Conservation (phyloP, 2,113 vertebrate genomes). For the Suricata suricatta region DNA sequence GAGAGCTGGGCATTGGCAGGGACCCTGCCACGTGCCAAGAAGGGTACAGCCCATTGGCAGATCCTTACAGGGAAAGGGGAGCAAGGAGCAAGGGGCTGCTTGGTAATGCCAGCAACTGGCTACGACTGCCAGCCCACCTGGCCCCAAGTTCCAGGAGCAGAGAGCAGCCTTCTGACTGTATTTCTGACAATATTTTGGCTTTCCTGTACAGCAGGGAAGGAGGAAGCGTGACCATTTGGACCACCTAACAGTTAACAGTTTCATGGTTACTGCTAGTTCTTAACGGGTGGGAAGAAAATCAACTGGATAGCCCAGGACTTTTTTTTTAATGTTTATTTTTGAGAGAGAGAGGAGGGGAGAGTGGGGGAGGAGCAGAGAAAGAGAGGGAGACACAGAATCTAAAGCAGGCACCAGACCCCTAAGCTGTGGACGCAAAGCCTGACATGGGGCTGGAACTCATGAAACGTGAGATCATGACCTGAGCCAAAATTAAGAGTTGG, state of each 20-base stretch:
- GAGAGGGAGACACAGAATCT: no score
- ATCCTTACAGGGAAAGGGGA: background rate
- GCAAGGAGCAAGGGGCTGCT: background rate
- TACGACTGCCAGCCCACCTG: background rate
- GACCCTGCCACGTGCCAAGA: background rate
- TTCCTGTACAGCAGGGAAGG: background rate
- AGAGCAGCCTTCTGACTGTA: background rate
- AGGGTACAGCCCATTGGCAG: fast-evolving
- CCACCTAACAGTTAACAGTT: background rate
- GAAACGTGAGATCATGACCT: no score
- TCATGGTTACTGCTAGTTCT: background rate
- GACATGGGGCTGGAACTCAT: no score
- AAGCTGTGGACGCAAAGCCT: no score
- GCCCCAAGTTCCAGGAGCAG: background rate
- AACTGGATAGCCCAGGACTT: background rate
- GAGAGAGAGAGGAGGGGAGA: no score
- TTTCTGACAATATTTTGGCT: background rate
- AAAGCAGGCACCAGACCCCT: no score
- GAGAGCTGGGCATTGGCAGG: background rate
- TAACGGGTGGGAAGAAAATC: background rate
- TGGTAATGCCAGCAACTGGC: background rate
- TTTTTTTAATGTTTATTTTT: no score
- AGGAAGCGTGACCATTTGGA: background rate
- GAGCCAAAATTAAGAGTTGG: no score
- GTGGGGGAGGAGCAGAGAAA: no score